Evolutionary conservation across 2,113 vertebrate species (phyloP).

Genomic region (Alaudala cheleensis): DNA sequence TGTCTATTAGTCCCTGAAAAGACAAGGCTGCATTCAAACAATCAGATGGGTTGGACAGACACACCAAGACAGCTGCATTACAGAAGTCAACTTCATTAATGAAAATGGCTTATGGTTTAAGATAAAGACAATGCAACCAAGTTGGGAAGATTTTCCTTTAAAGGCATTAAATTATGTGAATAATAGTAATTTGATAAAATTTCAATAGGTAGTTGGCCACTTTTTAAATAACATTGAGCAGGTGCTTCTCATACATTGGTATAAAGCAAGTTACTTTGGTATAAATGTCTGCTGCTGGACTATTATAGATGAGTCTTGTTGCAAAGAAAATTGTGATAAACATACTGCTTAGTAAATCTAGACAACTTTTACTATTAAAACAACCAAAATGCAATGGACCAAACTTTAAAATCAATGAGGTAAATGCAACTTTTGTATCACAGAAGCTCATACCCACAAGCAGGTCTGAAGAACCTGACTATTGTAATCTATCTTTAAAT

Average conservation of each 20-base stretch:
- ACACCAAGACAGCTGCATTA: background rate
- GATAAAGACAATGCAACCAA: background rate
- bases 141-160: background rate
- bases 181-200: background rate
- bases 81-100: background rate
- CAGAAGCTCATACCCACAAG: background rate
- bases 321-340: background rate
- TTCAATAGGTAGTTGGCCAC: background rate
- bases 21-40: background rate
- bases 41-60: background rate
- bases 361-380: background rate
- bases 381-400: background rate
- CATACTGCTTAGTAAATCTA: background rate
- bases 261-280: background rate
- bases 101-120: background rate
- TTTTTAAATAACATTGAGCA: background rate
- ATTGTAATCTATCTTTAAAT: slow-evolving; percentile 68
- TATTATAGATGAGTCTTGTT: background rate
- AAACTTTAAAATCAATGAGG: background rate
- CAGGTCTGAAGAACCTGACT: background rate
- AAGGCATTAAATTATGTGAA: background rate
- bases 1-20: background rate
- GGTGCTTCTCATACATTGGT: background rate
- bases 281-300: background rate
- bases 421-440: background rate